Evolutionary conservation across 2,797 vertebrate species (phyloP).

Genomic region (Oreochromis grahami): DNA sequence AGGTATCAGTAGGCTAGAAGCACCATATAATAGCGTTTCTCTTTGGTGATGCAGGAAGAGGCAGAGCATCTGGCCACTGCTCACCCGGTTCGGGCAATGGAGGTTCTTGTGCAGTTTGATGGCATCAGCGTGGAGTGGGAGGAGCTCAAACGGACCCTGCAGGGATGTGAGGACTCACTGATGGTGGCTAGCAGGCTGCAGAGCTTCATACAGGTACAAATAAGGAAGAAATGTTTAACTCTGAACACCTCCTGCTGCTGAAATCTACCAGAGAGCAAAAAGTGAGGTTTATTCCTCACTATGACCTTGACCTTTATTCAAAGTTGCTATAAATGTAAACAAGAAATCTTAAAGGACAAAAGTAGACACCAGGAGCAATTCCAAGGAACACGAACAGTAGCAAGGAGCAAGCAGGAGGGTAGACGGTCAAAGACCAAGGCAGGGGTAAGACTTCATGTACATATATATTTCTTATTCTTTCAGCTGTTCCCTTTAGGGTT

Average conservation of each 20-base stretch:
- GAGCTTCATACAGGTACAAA: constrained; percentile 81
- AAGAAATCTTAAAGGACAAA: not conserved
- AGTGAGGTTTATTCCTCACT: not conserved
- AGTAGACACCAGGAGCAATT: not conserved
- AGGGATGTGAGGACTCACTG: constrained; percentile 89
- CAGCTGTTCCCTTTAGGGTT: not conserved
- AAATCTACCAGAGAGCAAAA: not conserved
- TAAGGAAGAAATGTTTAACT: not conserved
- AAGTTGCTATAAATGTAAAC: not conserved
- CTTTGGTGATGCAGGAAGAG: constrained; percentile 69
- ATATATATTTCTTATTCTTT: not conserved
- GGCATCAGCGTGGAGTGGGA: constrained; percentile 90
- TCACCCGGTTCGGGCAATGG: constrained; percentile 78
- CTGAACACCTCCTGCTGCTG: not conserved
- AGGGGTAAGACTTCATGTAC: rapidly evolving
- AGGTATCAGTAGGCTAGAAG: not conserved
- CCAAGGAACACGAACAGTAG: not conserved
- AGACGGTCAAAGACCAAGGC: not conserved
- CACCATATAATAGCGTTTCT: rapidly evolving
- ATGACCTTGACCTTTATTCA: not conserved
- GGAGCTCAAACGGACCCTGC: constrained; percentile 80
- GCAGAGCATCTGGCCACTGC: constrained; percentile 81
- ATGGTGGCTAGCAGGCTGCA: constrained; percentile 85
- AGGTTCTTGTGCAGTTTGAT: constrained; percentile 86
- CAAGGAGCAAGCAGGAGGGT: not conserved